Conservation (phyloP, 2,888 invertebrate genomes). For the Mimumesa dahlbomi region DNA sequence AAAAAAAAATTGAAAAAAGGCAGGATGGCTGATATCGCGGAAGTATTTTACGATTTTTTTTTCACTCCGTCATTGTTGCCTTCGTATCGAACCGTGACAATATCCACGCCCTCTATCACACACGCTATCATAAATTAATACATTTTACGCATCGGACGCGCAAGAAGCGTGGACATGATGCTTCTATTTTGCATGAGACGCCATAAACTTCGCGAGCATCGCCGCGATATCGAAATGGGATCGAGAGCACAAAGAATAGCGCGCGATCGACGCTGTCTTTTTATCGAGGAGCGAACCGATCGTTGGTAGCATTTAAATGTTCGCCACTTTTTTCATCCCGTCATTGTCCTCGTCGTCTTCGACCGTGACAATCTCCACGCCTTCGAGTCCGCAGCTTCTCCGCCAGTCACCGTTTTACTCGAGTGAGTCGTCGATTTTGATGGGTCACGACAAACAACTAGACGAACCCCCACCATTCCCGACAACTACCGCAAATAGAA, state of each 20-base stretch:
- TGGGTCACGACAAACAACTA: not conserved
- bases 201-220: not conserved
- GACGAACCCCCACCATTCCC: not conserved
- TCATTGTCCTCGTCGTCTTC: conserved; percentile 28
- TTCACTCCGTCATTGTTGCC: not conserved
- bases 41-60: no score
- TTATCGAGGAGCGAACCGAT: not conserved
- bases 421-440: conserved; percentile 12
- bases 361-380: conserved; percentile 31
- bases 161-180: conserved; percentile 16
- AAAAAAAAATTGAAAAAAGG: no score
- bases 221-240: not conserved
- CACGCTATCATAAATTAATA: conserved; percentile 34
- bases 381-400: not conserved
- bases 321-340: conserved; percentile 10
- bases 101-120: conserved; percentile 28
- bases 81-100: conserved; percentile 35
- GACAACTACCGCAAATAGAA: not conserved
- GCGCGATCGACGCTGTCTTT: not conserved
- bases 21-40: no score
- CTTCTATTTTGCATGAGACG: not conserved
- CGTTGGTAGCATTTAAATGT: conserved; percentile 12
- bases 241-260: not conserved
- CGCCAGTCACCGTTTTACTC: not conserved
- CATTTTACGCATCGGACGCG: conserved; percentile 22